phyloP scores from a whole-genome alignment of 2,113 vertebrate genomes.

The Burhinus bistriatus region DNA sequence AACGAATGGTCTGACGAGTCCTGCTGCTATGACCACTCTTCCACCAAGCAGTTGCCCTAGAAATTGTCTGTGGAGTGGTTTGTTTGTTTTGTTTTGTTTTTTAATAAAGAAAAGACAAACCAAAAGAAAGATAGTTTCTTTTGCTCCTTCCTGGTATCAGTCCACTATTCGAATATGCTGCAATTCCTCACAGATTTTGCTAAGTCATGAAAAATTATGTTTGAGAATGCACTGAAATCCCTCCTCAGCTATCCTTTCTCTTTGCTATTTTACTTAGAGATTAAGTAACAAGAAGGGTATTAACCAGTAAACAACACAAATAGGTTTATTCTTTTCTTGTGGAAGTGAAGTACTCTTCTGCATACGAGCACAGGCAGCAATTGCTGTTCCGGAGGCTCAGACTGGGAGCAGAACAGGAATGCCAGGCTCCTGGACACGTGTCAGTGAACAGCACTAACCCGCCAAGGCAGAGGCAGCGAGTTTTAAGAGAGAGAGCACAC shows the following conservation, averaged over 20 bases:
- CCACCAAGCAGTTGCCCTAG: neutral
- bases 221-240: neutral
- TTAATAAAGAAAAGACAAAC: neutral
- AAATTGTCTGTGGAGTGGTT: no score
- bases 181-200: neutral
- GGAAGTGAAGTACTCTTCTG: neutral
- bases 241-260: neutral
- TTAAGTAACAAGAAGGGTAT: neutral
- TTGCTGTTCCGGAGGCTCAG: neutral
- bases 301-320: neutral
- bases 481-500: no score
- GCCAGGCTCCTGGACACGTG: neutral
- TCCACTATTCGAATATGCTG: accelerated
- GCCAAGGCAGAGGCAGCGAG: neutral
- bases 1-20: no score
- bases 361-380: accelerated
- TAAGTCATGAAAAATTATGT: neutral
- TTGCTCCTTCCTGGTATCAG: neutral
- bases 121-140: neutral
- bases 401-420: no score
- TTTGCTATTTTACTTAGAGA: neutral
- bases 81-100: neutral
- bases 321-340: neutral
- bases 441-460: neutral
- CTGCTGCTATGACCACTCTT: neutral